Evolutionary conservation across 53 echinoderm and acorn worm genomes (phyloP).

Genomic region (Holothuria scabra): DNA sequence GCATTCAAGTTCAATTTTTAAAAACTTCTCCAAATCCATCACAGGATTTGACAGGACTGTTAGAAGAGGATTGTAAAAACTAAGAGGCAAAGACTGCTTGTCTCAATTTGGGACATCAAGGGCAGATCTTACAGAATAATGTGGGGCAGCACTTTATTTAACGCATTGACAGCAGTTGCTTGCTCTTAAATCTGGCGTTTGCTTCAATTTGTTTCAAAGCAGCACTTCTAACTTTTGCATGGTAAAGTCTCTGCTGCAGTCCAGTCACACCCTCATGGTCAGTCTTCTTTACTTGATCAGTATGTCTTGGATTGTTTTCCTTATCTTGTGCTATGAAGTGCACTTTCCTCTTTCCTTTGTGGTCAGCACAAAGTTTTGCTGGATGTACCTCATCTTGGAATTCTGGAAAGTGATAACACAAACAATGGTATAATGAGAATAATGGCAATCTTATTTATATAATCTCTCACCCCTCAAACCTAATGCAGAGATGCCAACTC

Average conservation of each 20-base stretch:
- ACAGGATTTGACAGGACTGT: no score
- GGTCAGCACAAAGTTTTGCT: conserved; percentile 9
- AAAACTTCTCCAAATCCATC: no score
- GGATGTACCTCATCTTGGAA: conserved; percentile 80
- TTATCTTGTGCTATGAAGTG: conserved; percentile 80
- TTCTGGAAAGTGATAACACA: conserved; percentile 47
- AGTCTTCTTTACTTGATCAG: neutral
- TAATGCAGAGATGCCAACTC: no score
- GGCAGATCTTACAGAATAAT: no score
- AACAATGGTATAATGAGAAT: neutral
- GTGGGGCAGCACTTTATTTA: neutral
- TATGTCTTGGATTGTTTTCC: conserved; percentile 60
- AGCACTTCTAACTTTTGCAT: conserved; percentile 83
- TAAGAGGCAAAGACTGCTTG: no score
- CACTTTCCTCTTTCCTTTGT: conserved; percentile 66
- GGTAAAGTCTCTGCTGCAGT: conserved; percentile 85
- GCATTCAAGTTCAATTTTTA: no score
- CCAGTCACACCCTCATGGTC: neutral
- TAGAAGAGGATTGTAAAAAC: no score
- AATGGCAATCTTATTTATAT: no score
- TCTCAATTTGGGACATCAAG: no score
- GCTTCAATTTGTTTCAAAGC: conserved; percentile 77
- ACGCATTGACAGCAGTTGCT: conserved; percentile 84
- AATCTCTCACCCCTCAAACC: no score
- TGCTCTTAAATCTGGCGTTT: conserved; percentile 85